Base-by-base conservation (phyloP, 2,113 vertebrate species). In the Ophiodon elongatus region DNA sequence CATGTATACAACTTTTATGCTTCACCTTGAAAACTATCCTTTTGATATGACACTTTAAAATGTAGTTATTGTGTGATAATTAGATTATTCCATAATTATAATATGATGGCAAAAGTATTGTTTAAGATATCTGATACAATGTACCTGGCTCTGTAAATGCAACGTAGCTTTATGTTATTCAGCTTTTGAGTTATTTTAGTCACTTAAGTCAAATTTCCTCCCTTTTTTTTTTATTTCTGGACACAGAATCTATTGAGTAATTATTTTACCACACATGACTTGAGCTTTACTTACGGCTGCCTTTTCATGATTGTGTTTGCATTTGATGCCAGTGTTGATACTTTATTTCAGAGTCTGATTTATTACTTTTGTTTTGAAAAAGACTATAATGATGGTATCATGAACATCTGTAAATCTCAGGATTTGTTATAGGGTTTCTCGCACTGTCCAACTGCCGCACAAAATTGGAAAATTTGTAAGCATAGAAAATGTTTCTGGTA, bases 1-100 rank as follows among this genome's bases (percentile, higher is more conserved):
- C 35, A 23, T 78, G 27, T 54, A 29, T 47, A 59, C 54, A 85
- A 80, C 52, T 3, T 73, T 56, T 47, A 67, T 87, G 71, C 77
- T 90, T 93, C 77, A 76, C 62, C 62, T 65, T 76, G 25, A 75
- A 47, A 50, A 25, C 1, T 4, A 45, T 75, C 6, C 14, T 73
- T 68, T 59, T 54, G 11, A 68, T 66, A 8, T 63, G 63, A 25
- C 75, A 19, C 10, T 75, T 3, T 64, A 15, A 13, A 15, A 45
- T 43, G 10, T 43, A 43, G 60, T 35, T 37, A 63, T 35, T 19
- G 14, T 79, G 14, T 74, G 27, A 73, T 57, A 23, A 11, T 62
- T 68, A 31, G 1, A 70, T 76, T 70, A 64, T 65, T 14, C 29
- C 14, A 52, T 54, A 6, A 13, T 35, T 35, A 64, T 37, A 29